Evolutionary conservation across 2,797 vertebrate genomes (phyloP).

Genomic region (Gouania willdenowi): DNA sequence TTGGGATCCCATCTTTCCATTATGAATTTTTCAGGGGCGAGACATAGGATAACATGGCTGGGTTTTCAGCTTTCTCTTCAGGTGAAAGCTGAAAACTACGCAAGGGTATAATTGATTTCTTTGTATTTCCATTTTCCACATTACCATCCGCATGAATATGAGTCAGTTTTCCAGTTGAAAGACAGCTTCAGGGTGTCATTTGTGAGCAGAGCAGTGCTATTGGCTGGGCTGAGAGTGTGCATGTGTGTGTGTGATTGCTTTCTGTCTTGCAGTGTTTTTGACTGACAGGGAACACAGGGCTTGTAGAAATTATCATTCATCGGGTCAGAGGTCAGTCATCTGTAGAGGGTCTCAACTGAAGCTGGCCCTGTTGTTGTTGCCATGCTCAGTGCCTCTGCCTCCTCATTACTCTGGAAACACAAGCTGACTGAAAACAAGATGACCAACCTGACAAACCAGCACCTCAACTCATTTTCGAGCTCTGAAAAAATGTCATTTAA

Average conservation of each 20-base stretch:
- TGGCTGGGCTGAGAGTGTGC: background rate
- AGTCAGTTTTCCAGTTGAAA: constrained; percentile 43
- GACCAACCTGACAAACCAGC: constrained; percentile 23
- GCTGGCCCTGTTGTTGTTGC: constrained; percentile 27
- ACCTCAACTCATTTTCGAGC: constrained; percentile 19
- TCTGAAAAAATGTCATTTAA: constrained; percentile 1
- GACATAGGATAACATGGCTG: constrained; percentile 46
- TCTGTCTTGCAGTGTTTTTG: constrained; percentile 20
- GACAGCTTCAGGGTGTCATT: constrained; percentile 22
- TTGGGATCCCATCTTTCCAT: constrained; percentile 50
- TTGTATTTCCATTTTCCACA: constrained; percentile 66
- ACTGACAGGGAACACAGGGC: constrained; percentile 55
- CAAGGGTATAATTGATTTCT: constrained; percentile 76
- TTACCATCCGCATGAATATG: constrained; percentile 51
- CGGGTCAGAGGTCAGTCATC: constrained; percentile 45
- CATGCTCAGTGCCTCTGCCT: constrained; percentile 17
- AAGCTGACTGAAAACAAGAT: constrained; percentile 26
- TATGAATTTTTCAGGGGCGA: constrained; percentile 73
- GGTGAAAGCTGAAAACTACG: constrained; percentile 57
- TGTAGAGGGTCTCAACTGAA: constrained; percentile 34
- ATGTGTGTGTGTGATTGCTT: background rate
- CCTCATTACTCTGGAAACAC: constrained; percentile 42
- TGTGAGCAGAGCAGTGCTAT: no score
- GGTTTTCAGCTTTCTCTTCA: constrained; percentile 61
- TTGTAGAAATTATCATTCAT: constrained; percentile 32